Conservation (phyloP, 2,888 invertebrate genomes). For the Cyclophora punctaria region DNA sequence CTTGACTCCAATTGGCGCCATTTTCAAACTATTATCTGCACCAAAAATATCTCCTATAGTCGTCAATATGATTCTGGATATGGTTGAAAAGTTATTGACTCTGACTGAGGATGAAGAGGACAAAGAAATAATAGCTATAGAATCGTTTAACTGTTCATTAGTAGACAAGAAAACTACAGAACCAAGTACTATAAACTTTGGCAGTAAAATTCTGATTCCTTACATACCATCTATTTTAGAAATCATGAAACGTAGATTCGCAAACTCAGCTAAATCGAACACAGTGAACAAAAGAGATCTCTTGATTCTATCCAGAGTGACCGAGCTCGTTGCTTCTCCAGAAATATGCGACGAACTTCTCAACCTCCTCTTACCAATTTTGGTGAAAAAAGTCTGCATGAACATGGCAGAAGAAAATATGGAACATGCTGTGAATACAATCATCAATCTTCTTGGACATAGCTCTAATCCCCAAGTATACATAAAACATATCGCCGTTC, state of each 20-base stretch:
- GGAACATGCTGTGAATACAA: constrained; percentile 80
- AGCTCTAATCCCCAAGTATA: constrained; percentile 79
- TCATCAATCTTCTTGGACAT: constrained; percentile 83
- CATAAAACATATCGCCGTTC: constrained; percentile 80
- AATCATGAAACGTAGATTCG: constrained; percentile 79
- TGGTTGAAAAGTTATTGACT: constrained; percentile 83
- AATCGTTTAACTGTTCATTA: constrained; percentile 38
- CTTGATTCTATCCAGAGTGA: constrained; percentile 83
- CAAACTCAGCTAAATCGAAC: constrained; percentile 72
- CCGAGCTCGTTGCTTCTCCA: constrained; percentile 81
- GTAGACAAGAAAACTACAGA: constrained; percentile 24
- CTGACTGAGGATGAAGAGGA: constrained; percentile 76
- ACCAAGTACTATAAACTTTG: constrained; percentile 74
- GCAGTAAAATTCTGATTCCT: constrained; percentile 82
- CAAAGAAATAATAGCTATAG: constrained; percentile 49
- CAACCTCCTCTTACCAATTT: constrained; percentile 81
- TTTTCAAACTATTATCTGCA: constrained; percentile 82
- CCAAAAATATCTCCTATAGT: constrained; percentile 81
- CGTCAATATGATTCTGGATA: constrained; percentile 79
- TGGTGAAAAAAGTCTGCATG: constrained; percentile 77
- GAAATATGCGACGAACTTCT: constrained; percentile 81
- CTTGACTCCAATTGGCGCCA: constrained; percentile 77
- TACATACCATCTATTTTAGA: constrained; percentile 82
- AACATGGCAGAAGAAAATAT: constrained; percentile 80
- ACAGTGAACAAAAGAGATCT: constrained; percentile 81